A percentile compares a stretch with the other conserved stretches of the same genome.
Evolutionary conservation across 1,140 invertebrate genomes (phyloP).

Genomic region (Aphelenchoides besseyi): DNA sequence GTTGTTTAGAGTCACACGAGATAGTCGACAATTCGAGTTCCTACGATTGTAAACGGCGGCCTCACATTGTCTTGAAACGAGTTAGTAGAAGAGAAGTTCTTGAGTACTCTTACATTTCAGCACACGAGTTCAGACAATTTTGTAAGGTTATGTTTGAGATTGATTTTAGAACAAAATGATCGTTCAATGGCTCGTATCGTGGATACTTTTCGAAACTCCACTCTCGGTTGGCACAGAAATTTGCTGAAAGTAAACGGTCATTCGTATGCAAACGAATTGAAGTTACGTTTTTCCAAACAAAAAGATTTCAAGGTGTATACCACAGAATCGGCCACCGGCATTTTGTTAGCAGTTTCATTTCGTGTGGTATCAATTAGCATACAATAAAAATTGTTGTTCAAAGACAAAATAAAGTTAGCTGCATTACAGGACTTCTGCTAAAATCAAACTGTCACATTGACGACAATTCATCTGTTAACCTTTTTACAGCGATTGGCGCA

Average conservation of each 20-base stretch:
- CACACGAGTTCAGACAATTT: constrained; percentile 24
- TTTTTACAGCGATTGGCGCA: constrained; percentile 10
- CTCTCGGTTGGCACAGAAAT: constrained; percentile 19
- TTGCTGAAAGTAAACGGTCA: neutral
- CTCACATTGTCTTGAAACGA: too few species aligned
- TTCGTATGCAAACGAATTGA: too few species aligned
- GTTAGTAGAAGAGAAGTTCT: too few species aligned
- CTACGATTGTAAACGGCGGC: constrained; percentile 3
- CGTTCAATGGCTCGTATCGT: constrained; percentile 18
- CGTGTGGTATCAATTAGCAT: constrained; percentile 25
- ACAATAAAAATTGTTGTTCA: constrained; percentile 18
- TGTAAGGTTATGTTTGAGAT: constrained; percentile 9
- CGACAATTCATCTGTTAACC: neutral
- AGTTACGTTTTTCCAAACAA: constrained; percentile 19
- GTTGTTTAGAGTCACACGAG: constrained; percentile 29
- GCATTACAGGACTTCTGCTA: constrained; percentile 23
- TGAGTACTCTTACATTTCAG: constrained; percentile 19
- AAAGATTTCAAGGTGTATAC: constrained; percentile 23
- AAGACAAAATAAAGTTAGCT: constrained; percentile 27
- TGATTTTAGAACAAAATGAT: constrained; percentile 19
- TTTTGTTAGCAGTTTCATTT: neutral
- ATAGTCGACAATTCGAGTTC: constrained; percentile 18
- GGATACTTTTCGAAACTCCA: constrained; percentile 30
- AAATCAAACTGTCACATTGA: constrained; percentile 1
- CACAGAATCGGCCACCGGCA: constrained; percentile 8